phyloP scores from a whole-genome alignment of 2,888 invertebrate genomes.

The Synanthedon andrenaeformis region DNA sequence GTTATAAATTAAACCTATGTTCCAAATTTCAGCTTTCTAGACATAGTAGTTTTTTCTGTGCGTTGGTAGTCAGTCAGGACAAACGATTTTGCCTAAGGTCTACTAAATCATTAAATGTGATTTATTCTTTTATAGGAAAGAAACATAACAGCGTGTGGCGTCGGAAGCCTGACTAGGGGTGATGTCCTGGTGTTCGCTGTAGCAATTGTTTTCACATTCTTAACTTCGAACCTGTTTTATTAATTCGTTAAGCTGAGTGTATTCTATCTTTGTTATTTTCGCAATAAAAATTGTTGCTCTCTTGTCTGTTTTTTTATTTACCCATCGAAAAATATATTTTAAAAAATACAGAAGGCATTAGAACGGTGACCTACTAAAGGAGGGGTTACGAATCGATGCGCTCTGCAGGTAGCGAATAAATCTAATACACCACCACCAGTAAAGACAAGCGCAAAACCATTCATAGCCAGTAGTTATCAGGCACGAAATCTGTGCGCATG shows the following conservation, averaged over 20 bases:
- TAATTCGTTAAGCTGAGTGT: conserved; percentile 14
- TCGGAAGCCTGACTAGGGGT: conserved; percentile 30
- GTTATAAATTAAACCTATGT: too few species aligned
- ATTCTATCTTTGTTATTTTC: conserved; percentile 60
- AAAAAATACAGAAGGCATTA: background rate
- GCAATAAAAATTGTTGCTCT: conserved; percentile 57
- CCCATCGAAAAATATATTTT: background rate
- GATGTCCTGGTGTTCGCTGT: conserved; percentile 20
- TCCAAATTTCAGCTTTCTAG: too few species aligned
- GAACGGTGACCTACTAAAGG: conserved; percentile 39
- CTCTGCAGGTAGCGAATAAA: conserved; percentile 28
- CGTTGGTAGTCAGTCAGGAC: too few species aligned
- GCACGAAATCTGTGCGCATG: conserved; percentile 36
- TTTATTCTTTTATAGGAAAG: conserved; percentile 34
- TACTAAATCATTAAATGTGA: too few species aligned
- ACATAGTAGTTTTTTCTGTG: too few species aligned
- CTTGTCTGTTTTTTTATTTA: conserved; percentile 12
- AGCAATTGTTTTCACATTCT: conserved; percentile 17
- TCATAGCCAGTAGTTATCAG: background rate
- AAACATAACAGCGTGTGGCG: conserved; percentile 49
- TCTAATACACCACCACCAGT: conserved; percentile 13
- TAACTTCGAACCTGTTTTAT: conserved; percentile 16
- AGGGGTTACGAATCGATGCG: conserved; percentile 43
- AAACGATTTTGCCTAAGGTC: too few species aligned
- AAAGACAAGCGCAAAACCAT: conserved; percentile 11